Base-by-base conservation (phyloP, 2,888 invertebrate species). In the Drosophila peninsularis region DNA sequence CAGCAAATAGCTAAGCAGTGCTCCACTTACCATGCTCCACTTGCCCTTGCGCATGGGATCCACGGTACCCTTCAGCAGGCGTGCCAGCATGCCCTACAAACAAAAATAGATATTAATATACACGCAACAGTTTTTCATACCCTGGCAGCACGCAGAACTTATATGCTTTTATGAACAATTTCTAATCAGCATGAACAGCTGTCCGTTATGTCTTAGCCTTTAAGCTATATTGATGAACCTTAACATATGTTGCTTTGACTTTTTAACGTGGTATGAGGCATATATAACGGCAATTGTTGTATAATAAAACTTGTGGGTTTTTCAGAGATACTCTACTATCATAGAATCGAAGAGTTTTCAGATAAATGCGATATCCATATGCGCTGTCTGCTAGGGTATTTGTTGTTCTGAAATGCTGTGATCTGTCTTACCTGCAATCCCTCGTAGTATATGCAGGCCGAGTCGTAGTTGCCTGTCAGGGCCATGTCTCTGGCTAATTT, bases 401-500 rank as follows among this genome's bases (percentile, higher is more conserved):
- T 62, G 11, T 64, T 64, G n/a, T 24, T 24, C 10, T n/a, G 6
- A 11, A 5, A 9, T 62, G 2, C 5, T 21, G 36, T 50, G 21
- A 10, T 10, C 3, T 49, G 13, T 34, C 30, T 60, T 60, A 75
- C 75, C 76, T 78, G 88, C 24, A 86, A 66, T 41, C 85, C 85
- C 72, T 86, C 85, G 57, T 86, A 86, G 65, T 86, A 86, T 64
- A 86, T 86, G 72, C 96, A 94, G 27, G 99, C 97, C 74, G 97
- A 96, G 90, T 99, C 98, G 91, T 99, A 99, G 93, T 98, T 98
- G 24, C 99, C 98, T 91, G 97, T 95, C 90, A 99, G 93, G 71
- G 98, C 97, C 96, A 97, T 97, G 94, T 99, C 98, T 90, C 99
- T 94, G 64, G 98, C 99, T 93, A 98, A 93, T 93, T 97, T 98